Percentiles rank a stretch among this genome's conserved stretches.
phyloP scores from a whole-genome alignment of 2,113 vertebrate species.

The Vombatus ursinus region DNA sequence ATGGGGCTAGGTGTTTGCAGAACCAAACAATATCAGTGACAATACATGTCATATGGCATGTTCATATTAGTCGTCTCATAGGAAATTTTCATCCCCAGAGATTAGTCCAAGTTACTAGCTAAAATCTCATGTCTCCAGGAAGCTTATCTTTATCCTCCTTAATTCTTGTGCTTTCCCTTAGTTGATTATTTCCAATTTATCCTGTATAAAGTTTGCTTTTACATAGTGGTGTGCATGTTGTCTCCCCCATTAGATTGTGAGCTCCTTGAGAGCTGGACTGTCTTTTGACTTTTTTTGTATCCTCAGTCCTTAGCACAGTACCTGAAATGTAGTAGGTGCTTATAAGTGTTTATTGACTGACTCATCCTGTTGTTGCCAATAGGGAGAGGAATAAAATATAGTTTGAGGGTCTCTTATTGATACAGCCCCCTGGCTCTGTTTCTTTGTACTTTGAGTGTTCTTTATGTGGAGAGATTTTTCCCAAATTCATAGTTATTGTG shows the following conservation, averaged over 20 bases:
- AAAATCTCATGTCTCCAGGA: neutral
- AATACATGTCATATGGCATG: neutral
- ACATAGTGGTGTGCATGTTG: neutral
- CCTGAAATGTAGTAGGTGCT: neutral
- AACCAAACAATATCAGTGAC: neutral
- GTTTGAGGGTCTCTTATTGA: neutral
- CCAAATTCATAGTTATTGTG: neutral
- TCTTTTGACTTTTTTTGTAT: neutral
- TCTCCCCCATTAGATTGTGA: neutral
- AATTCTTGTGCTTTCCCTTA: neutral
- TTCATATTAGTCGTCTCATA: neutral
- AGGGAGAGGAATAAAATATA: neutral
- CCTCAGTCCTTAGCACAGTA: neutral
- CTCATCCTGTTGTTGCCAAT: neutral
- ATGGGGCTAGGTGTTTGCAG: neutral
- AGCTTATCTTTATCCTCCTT: neutral
- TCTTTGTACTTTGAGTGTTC: neutral
- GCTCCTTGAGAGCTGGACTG: neutral
- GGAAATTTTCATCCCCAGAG: neutral
- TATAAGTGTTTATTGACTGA: neutral
- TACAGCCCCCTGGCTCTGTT: neutral
- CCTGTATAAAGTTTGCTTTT: neutral
- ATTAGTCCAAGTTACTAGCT: neutral
- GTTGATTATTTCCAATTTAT: neutral
- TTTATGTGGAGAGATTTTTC: neutral